These are phyloP conservation scores for Orthosia gothica DNA, from an alignment of 2,888 invertebrate genomes.

Conservation along the genomic window DNA sequence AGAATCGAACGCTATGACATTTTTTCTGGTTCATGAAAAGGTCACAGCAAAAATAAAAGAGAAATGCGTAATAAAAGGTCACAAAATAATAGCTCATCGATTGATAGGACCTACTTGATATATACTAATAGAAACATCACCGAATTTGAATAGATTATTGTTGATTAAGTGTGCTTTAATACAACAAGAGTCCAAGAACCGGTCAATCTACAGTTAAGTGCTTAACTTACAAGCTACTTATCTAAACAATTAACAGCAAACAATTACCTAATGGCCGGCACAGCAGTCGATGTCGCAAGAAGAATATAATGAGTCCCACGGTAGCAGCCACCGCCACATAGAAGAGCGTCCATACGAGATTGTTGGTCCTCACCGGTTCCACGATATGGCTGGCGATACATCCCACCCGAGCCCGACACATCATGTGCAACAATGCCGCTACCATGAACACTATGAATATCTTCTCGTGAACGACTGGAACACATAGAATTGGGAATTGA, in stretches of 20 bases:
- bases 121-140: neutral
- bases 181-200: neutral
- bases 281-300: constrained; percentile 96
- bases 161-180: neutral
- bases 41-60: constrained; percentile 54
- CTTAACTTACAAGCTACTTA: neutral
- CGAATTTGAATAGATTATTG: too few relatives aligned
- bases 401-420: constrained; percentile 88
- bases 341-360: constrained; percentile 93
- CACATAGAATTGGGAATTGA: constrained; percentile 46
- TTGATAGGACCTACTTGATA: neutral
- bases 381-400: constrained; percentile 86
- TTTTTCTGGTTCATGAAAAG: constrained; percentile 52
- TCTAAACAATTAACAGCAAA: constrained; percentile 19
- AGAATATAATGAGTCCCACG: constrained; percentile 96
- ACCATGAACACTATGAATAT: constrained; percentile 98
- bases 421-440: constrained; percentile 96
- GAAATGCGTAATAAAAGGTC: constrained; percentile 54
- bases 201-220: neutral
- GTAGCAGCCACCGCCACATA: constrained; percentile 95
- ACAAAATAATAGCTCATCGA: constrained; percentile 3
- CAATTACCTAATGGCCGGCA: constrained; percentile 97
- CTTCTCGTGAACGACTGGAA: constrained; percentile 97
- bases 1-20: constrained; percentile 39
- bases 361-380: constrained; percentile 93